Base-by-base conservation (phyloP, 2,113 vertebrate genomes). In the Perca schrenkii region DNA sequence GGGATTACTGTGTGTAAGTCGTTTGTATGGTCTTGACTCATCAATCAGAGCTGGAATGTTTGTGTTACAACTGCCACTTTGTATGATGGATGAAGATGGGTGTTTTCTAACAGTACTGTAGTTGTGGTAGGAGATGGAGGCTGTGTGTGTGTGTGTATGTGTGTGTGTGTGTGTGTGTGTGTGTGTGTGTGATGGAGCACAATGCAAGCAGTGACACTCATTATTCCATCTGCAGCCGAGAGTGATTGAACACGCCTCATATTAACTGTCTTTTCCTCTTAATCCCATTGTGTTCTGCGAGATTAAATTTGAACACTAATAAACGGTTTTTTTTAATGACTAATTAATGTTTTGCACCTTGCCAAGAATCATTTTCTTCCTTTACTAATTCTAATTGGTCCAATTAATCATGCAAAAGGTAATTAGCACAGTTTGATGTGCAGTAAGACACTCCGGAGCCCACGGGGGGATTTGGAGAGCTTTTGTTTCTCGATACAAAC, bases 321-420 rank as follows among this genome's bases (percentile, higher is more conserved):
- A 93, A 92, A 95, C 88, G 85, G 93, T 95, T 94, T 91, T 36
- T 34, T 94, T 89, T 94, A 93, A 91, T 89, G 92, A 93, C 91
- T 95, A 95, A 96, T 95, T 96, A 95, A 96, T 94, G 93, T 91
- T 92, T 94, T 78, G 86, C 91, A 94, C 94, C 94, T 95, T 94
- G 94, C 94, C 94, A 95, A 94, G 92, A 95, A 95, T 94, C 82
- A 79, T 93, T 92, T 90, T 92, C 93, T 89, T 91, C 92, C 89
- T 87, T 89, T 86, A 84, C 92, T 94, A 93, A 95, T 95, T 94
- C 91, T 95, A 95, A 96, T 94, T 95, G 92, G 94, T 93, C 88
- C 93, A 95, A 96, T 96, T 95, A 95, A 96, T 96, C 94, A 95
- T 92, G 89, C 92, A 91, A 93, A 94, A 88, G 91, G 85, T 95